Conservation (phyloP, 2,888 invertebrate genomes). For the Eledona agricola region DNA sequence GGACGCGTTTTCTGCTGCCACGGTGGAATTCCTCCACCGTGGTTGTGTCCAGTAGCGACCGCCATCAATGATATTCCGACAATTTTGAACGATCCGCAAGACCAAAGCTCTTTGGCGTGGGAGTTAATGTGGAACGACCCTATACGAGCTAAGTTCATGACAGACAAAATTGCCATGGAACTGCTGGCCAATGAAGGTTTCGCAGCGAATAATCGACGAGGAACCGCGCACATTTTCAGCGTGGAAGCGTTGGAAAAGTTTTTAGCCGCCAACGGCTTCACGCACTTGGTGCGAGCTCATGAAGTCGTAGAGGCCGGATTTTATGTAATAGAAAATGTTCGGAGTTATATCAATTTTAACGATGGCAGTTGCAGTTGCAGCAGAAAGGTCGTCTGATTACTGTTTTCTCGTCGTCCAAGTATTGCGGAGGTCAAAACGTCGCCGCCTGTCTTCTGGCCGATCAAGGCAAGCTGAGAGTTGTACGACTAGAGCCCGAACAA, state of each 20-base stretch:
- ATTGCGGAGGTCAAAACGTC: slow-evolving; percentile 78
- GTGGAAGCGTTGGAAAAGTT: slow-evolving; percentile 74
- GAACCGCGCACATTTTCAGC: slow-evolving; percentile 78
- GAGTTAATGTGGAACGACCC: slow-evolving; percentile 85
- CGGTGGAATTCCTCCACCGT: slow-evolving; percentile 79
- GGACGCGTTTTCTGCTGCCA: slow-evolving; percentile 81
- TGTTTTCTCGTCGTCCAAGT: slow-evolving; percentile 78
- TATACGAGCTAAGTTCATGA: slow-evolving; percentile 64
- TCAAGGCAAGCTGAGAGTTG: slow-evolving; percentile 70
- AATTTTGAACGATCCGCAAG: slow-evolving; percentile 72
- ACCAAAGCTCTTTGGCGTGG: slow-evolving; percentile 78
- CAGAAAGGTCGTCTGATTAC: slow-evolving; percentile 75
- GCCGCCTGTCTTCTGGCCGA: slow-evolving; percentile 76
- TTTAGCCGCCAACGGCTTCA: slow-evolving; percentile 70
- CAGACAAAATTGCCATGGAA: slow-evolving; percentile 64
- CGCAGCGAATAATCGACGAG: slow-evolving; percentile 71
- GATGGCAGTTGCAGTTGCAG: slow-evolving; percentile 65
- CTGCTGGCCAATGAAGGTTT: slow-evolving; percentile 72
- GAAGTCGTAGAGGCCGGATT: slow-evolving; percentile 78
- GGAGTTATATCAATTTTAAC: neutral
- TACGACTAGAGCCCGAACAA: slow-evolving; percentile 68
- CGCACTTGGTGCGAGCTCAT: slow-evolving; percentile 78
- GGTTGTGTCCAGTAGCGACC: slow-evolving; percentile 69
- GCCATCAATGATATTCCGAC: slow-evolving; percentile 74
- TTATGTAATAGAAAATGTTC: slow-evolving; percentile 67